Conservation (phyloP, 2,888 invertebrate species). For the Aphodius sticticus region DNA sequence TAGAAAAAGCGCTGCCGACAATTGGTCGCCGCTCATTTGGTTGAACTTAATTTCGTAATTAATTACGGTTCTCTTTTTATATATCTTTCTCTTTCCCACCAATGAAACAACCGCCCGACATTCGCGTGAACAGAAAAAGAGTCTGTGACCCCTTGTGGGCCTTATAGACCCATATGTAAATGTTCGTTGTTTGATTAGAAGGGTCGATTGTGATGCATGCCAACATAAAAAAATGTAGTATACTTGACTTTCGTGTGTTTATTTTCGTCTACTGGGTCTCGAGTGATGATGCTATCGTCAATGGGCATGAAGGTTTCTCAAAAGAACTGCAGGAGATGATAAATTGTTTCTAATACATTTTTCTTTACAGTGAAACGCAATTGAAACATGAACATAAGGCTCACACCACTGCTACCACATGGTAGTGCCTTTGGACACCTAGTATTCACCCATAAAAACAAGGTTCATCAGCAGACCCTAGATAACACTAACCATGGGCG, state of each 20-base stretch:
- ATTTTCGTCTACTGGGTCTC: background rate
- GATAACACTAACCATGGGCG: too few relatives aligned
- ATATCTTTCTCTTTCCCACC: slow-evolving; percentile 10
- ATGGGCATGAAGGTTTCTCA: background rate
- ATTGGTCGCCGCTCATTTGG: slow-evolving; percentile 14
- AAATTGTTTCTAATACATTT: background rate
- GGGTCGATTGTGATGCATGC: background rate
- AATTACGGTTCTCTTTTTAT: slow-evolving; percentile 7
- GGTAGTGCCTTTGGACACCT: too few relatives aligned
- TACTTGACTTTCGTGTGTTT: background rate
- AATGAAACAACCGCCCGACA: background rate
- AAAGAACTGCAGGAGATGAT: background rate
- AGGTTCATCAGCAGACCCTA: too few relatives aligned
- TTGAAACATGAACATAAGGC: background rate
- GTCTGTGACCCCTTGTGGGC: too few relatives aligned
- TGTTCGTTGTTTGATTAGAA: background rate
- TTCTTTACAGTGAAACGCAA: background rate
- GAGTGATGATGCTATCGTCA: background rate
- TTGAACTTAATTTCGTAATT: slow-evolving; percentile 19
- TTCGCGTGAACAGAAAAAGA: background rate
- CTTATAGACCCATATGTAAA: too few relatives aligned
- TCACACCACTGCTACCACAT: background rate
- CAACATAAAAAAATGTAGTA: background rate
- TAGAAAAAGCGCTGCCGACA: background rate
- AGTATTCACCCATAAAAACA: too few relatives aligned